phyloP scores from a whole-genome alignment of 2,888 invertebrate species.

The Cryptus viduatorius region DNA sequence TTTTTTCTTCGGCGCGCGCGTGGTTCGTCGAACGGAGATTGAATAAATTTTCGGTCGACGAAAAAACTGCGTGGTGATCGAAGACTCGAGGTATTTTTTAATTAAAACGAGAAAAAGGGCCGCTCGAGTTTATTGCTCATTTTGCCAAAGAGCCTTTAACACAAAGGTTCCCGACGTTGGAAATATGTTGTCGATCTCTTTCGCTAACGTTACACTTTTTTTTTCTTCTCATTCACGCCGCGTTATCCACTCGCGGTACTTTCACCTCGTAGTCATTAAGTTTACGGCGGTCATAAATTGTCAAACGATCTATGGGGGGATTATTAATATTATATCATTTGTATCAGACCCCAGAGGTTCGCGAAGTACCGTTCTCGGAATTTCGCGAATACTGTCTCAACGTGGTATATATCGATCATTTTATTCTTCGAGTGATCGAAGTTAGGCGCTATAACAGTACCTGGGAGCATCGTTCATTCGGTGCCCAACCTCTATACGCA shows the following conservation, averaged over 20 bases:
- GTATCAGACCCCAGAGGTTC: constrained; percentile 32
- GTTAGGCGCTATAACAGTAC: constrained; percentile 43
- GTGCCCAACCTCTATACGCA: constrained; percentile 18
- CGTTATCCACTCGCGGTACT: constrained; percentile 38
- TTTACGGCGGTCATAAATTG: constrained; percentile 65
- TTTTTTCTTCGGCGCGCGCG: background rate
- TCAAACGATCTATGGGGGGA: constrained; percentile 43
- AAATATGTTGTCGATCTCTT: constrained; percentile 44
- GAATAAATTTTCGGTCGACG: constrained; percentile 36
- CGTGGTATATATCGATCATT: background rate
- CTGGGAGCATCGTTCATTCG: constrained; percentile 33
- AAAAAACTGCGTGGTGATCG: background rate
- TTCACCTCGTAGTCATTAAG: constrained; percentile 56
- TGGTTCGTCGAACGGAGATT: constrained; percentile 10
- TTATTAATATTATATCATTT: constrained; percentile 54
- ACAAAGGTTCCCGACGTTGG: background rate
- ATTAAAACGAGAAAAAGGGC: constrained; percentile 15
- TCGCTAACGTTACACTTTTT: constrained; percentile 23
- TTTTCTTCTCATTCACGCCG: constrained; percentile 22
- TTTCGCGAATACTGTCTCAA: constrained; percentile 5
- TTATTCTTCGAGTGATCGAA: constrained; percentile 41
- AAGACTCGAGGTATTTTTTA: constrained; percentile 26
- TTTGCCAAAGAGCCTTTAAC: background rate
- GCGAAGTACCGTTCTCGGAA: constrained; percentile 33
- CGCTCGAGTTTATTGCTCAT: background rate